Base-by-base conservation (phyloP, 2,113 vertebrate species). In the Propithecus coquereli region DNA sequence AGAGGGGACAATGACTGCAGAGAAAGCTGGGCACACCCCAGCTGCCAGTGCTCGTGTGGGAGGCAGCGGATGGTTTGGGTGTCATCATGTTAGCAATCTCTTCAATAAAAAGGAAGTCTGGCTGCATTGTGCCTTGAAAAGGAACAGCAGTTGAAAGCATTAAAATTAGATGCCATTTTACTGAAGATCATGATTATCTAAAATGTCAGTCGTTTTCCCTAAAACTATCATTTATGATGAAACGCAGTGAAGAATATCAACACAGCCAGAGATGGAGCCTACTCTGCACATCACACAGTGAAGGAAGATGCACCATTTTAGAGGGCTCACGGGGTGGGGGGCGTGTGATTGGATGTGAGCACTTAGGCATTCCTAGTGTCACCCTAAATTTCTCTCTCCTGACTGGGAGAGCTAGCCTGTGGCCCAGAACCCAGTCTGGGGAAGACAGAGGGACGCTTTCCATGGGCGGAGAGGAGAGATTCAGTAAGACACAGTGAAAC, bases 141-240 rank as follows among this genome's bases (percentile, higher is more conserved):
- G 97, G 97, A 97, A 96, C 79, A n/a, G 88, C 96, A 90, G 94
- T 98, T 97, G 98, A 97, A 98, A 98, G 97, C 95, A 97, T 98
- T 97, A 97, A 98, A 98, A 98, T 98, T 97, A 98, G 97, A 97
- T 97, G 95, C 93, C 95, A 98, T 98, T 98, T 98, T 98, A 94
- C 98, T 96, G 95, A 96, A 97, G 97, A 98, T 98, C 96, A 96
- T 98, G 98, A 98, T 98, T 98, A 98, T 98, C 98, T 93, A 98
- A 98, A 98, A 98, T 97, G 98, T 96, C 97, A 98, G 95, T 94
- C 76, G 83, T 85, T 94, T 88, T 98, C 95, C 95, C 94, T 96
- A 97, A 98, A 97, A 97, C 97, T 97, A 97, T 98, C 97, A 97
- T 98, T 98, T 97, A 97, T 94, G 96, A 95, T 94, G n/a, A 94